These are phyloP conservation scores for Agrypnus murinus DNA, from an alignment of 2,888 invertebrate genomes.

Conservation along the genomic window DNA sequence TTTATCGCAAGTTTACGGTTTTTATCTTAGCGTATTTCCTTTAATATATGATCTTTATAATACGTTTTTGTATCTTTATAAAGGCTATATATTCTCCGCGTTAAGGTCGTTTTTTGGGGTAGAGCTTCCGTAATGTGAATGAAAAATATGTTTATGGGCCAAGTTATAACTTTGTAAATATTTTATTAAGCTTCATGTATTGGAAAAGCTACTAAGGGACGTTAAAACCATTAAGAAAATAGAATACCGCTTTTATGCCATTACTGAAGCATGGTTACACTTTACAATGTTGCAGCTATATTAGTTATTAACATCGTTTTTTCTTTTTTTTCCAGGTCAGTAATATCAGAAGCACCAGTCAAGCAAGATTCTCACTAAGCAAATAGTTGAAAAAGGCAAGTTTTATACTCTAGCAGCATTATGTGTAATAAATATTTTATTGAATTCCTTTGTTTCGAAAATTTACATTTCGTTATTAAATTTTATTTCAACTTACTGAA, in stretches of 20 bases:
- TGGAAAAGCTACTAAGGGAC: slow-evolving; percentile 1
- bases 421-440: too few species aligned
- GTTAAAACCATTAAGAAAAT: slow-evolving; percentile 7
- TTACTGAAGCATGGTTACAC: background rate
- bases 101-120: slow-evolving; percentile 12
- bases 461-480: too few species aligned
- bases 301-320: too few species aligned
- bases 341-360: too few species aligned
- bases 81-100: slow-evolving; percentile 23
- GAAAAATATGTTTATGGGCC: slow-evolving; percentile 30
- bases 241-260: background rate
- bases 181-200: slow-evolving; percentile 25
- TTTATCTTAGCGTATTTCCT: slow-evolving; percentile 10
- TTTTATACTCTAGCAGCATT: too few species aligned
- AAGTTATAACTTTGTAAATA: slow-evolving; percentile 14
- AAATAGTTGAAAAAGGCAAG: too few species aligned
- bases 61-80: slow-evolving; percentile 37
- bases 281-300: too few species aligned
- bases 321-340: too few species aligned
- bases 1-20: slow-evolving; percentile 32
- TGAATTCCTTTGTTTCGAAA: too few species aligned
- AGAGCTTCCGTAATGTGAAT: slow-evolving; percentile 21
- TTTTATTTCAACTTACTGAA: too few species aligned
- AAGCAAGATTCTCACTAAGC: too few species aligned
- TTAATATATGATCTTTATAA: slow-evolving; percentile 35